These are phyloP conservation scores for Diadegma fenestrale DNA, from an alignment of 2,888 invertebrate species.

Conservation along the genomic window DNA sequence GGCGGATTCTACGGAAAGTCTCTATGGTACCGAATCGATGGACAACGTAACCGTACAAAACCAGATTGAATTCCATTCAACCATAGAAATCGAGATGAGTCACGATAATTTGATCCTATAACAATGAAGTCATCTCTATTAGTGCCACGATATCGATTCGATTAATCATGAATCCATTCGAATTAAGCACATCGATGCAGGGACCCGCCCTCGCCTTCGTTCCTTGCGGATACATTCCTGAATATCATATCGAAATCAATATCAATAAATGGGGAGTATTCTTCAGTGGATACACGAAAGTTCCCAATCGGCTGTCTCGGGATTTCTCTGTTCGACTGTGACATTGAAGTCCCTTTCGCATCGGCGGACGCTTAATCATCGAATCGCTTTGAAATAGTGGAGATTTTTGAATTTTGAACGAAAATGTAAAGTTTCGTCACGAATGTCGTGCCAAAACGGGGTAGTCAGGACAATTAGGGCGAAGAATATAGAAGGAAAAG, in stretches of 20 bases:
- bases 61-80: constrained; percentile 52
- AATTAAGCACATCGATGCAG: neutral
- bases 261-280: no score
- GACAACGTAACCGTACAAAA: constrained; percentile 31
- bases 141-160: constrained; percentile 7
- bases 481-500: neutral
- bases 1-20: constrained; percentile 19
- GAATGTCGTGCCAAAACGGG: neutral
- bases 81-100: constrained; percentile 1
- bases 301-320: no score
- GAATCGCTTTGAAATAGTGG: neutral
- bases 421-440: neutral
- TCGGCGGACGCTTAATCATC: no score
- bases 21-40: constrained; percentile 41
- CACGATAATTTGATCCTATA: constrained; percentile 19
- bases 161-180: neutral
- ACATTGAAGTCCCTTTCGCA: no score
- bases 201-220: neutral
- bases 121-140: constrained; percentile 22
- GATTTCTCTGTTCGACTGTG: no score
- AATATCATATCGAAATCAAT: no score
- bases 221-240: no score
- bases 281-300: no score
- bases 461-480: neutral
- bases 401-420: neutral